Evolutionary conservation across 2,797 vertebrate genomes (phyloP), one percentile per base, ranked within the genome.

Genomic region (Oreortyx pictus): DNA sequence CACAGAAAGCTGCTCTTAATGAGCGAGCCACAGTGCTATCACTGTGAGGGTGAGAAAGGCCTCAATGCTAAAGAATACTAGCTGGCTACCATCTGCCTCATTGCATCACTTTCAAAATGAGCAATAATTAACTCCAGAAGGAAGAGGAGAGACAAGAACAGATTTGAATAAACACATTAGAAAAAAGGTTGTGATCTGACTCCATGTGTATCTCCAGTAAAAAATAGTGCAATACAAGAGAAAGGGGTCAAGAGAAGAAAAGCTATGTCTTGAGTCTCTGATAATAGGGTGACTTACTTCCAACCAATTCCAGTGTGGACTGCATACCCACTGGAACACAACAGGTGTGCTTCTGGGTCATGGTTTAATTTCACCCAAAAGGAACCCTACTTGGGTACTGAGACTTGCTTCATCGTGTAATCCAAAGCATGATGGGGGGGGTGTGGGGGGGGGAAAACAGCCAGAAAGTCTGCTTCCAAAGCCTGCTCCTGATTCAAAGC

Each of bases 31-130:
- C 66, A 61, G 67, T 92, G 87, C 65, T 72, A 77, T 74, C 50
- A 64, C n/a, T 86, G 13, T 49, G 66, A 94, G 90, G 62, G 85
- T 94, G 91, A 96, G 85, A 95, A 94, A 94, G 67, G 85, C 82
- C 78, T 92, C 46, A 7, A 7, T 62, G 44, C 71, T 92, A 46
- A 78, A 88, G 50, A 94, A 72, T 68, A 62, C 50, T 93, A 88
- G 92, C 94, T 82, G 70, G 73, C 67, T 74, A 92, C 89, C 87
- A 82, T 96, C 47, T 86, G 29, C 75, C 89, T 92, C 64, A 61
- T 90, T 82, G 62, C 89, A 90, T 65, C 82, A 70, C 89, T 83
- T 89, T 54, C 79, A 74, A 89, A 94, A 83, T 70, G n/a, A 90
- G 66, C 12, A 88, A 52, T 83, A 85, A 95, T 86, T 82, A 44